These are phyloP conservation scores for Zoanthus sociatus DNA, from an alignment of 92 coral and sea anemone species.

Conservation along the genomic window DNA sequence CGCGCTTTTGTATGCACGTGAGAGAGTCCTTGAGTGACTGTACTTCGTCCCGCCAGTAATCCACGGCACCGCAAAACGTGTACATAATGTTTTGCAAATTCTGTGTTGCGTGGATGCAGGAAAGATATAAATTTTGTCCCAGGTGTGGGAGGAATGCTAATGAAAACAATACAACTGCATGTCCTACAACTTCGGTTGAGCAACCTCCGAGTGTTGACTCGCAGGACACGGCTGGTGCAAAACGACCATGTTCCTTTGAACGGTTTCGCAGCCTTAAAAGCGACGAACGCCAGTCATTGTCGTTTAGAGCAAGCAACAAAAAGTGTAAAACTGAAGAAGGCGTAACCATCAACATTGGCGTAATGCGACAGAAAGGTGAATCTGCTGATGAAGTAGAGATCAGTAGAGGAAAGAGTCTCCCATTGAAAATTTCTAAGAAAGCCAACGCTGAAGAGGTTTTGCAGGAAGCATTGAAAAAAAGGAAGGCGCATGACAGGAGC, in stretches of 20 bases:
- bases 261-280: conserved; percentile 31
- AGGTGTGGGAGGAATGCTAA: conserved; percentile 28
- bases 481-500: conserved; percentile 43
- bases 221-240: conserved; percentile 21
- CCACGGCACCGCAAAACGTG: conserved; percentile 29
- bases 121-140: conserved; percentile 24
- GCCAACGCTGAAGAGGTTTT: conserved; percentile 44
- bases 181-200: conserved; percentile 31
- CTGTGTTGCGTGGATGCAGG: conserved; percentile 35
- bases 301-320: conserved; percentile 49
- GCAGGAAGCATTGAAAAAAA: conserved; percentile 49
- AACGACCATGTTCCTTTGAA: conserved; percentile 32
- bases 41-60: conserved; percentile 5
- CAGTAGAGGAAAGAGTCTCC: conserved; percentile 45
- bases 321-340: conserved; percentile 49
- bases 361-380: conserved; percentile 43
- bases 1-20: conserved; percentile 35
- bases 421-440: conserved; percentile 39
- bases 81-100: conserved; percentile 30
- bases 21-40: background rate
- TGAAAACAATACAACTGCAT: conserved; percentile 25
- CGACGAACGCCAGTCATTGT: conserved; percentile 46
- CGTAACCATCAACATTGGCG: conserved; percentile 41
- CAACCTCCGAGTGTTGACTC: conserved; percentile 27
- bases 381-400: conserved; percentile 35